These are phyloP conservation scores for Sycophaga agraensis DNA, from an alignment of 1,140 invertebrate species.

Conservation along the genomic window DNA sequence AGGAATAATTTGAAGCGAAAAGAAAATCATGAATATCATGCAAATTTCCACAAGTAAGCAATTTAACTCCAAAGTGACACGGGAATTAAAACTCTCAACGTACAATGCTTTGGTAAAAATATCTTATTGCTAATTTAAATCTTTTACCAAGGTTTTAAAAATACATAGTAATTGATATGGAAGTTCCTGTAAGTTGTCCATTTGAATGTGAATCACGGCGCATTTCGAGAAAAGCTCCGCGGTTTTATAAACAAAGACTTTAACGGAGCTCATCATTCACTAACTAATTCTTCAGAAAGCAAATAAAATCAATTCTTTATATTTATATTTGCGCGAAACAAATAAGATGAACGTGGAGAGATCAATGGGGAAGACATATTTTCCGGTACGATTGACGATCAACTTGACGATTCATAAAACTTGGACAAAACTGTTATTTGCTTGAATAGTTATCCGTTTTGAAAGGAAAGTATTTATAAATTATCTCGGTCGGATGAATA, in stretches of 20 bases:
- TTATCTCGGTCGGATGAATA: too few relatives aligned
- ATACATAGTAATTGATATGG: slow-evolving; percentile 8
- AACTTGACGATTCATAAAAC: too few relatives aligned
- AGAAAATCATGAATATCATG: too few relatives aligned
- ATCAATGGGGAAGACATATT: too few relatives aligned
- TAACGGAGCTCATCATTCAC: background rate
- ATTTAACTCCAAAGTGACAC: background rate
- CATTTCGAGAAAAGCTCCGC: slow-evolving; percentile 12
- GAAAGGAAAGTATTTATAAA: too few relatives aligned
- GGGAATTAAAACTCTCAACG: background rate
- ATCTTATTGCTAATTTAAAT: slow-evolving; percentile 11
- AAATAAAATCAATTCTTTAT: background rate
- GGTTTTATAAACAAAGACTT: slow-evolving; percentile 22
- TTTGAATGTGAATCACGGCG: slow-evolving; percentile 11
- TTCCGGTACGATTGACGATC: too few relatives aligned
- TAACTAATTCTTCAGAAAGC: slow-evolving; percentile 1
- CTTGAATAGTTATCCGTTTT: too few relatives aligned
- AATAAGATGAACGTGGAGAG: too few relatives aligned
- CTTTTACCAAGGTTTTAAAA: slow-evolving; percentile 6
- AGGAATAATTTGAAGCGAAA: too few relatives aligned
- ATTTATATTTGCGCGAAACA: background rate
- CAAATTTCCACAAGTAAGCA: too few relatives aligned
- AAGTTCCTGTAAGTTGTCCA: background rate
- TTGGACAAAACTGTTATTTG: too few relatives aligned
- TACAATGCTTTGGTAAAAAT: slow-evolving; percentile 5